phyloP scores from a whole-genome alignment of 2,888 invertebrate genomes.

The Eilema caniola region DNA sequence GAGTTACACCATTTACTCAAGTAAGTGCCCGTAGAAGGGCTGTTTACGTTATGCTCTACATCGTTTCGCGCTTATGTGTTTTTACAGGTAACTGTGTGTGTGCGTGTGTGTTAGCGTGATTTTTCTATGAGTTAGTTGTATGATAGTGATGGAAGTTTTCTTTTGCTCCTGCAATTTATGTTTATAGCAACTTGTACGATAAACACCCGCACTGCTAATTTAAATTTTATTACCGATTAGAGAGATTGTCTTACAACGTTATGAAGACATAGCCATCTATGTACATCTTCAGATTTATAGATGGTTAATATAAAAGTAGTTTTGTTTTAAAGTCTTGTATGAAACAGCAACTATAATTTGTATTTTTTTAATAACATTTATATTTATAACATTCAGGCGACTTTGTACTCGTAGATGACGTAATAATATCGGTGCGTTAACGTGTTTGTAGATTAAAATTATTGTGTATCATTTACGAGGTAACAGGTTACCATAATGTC shows the following conservation, averaged over 20 bases:
- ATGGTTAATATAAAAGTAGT: no score
- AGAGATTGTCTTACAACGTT: slow-evolving; percentile 44
- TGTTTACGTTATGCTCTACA: slow-evolving; percentile 62
- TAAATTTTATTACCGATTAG: slow-evolving; percentile 52
- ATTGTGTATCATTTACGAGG: background rate
- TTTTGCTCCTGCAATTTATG: slow-evolving; percentile 57
- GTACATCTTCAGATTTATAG: background rate
- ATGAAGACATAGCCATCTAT: slow-evolving; percentile 25
- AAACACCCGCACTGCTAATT: slow-evolving; percentile 62
- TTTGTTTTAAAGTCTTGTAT: background rate
- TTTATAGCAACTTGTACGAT: slow-evolving; percentile 61
- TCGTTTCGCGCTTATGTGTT: slow-evolving; percentile 49
- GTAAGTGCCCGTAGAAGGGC: slow-evolving; percentile 67
- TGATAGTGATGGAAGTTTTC: slow-evolving; percentile 61
- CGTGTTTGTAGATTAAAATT: background rate
- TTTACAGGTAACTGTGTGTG: slow-evolving; percentile 52
- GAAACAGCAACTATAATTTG: background rate
- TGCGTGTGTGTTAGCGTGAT: slow-evolving; percentile 58
- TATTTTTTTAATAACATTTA: no score
- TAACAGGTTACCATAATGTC: no score
- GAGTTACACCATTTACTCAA: slow-evolving; percentile 69
- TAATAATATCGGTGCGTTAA: no score
- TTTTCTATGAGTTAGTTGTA: slow-evolving; percentile 64
- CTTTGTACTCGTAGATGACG: no score
- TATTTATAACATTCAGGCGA: background rate